Evolutionary conservation across 2,797 vertebrate species (phyloP).

Genomic region (Lutjanus campechanus): DNA sequence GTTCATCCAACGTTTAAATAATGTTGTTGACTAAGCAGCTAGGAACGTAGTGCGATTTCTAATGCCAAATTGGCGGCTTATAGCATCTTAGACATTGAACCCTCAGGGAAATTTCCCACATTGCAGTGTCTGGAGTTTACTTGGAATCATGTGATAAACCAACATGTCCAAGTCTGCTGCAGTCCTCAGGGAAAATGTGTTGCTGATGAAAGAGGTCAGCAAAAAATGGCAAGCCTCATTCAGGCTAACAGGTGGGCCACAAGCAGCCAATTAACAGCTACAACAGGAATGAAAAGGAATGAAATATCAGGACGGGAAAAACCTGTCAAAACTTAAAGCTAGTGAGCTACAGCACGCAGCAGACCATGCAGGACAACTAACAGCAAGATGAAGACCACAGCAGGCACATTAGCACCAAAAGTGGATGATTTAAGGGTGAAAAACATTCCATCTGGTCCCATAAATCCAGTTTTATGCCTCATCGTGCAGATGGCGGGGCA

Average conservation of each 20-base stretch:
- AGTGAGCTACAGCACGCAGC: constrained; percentile 17
- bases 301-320: constrained; percentile 17
- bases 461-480: constrained; percentile 71
- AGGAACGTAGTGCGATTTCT: constrained; percentile 11
- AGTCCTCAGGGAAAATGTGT: constrained; percentile 25
- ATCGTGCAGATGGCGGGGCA: constrained; percentile 65
- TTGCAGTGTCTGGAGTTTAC: constrained; percentile 30
- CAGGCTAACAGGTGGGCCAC: constrained; percentile 35
- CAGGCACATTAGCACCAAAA: constrained; percentile 29
- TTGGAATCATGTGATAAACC: constrained; percentile 23
- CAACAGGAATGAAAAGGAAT: constrained; percentile 22
- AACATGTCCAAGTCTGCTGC: constrained; percentile 27
- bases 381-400: constrained; percentile 27
- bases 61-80: constrained; percentile 35
- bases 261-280: constrained; percentile 35
- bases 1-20: constrained; percentile 2
- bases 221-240: constrained; percentile 30
- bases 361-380: constrained; percentile 8
- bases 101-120: constrained; percentile 40
- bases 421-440: constrained; percentile 64
- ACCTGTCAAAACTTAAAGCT: constrained; percentile 28
- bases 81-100: constrained; percentile 14
- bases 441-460: constrained; percentile 59
- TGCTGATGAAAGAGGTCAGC: constrained; percentile 43
- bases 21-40: constrained; percentile 14